Evolutionary conservation across 64 coral and sea anemone species (phyloP).

Genomic region (Hydrozoanthus tunicans): DNA sequence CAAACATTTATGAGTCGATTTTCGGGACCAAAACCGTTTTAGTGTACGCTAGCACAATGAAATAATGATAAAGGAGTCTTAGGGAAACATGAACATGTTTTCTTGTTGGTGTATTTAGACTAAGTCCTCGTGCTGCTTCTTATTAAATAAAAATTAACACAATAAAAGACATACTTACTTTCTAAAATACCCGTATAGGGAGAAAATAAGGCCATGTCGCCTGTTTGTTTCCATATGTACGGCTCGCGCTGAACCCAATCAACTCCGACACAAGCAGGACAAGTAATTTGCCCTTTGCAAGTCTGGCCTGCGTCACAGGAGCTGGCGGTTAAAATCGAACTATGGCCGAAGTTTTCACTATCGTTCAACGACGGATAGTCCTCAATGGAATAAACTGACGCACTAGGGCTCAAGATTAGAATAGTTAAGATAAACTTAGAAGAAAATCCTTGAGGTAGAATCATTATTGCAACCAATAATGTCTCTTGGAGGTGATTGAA

Average conservation of each 20-base stretch:
- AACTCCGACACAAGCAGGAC: conserved; percentile 15
- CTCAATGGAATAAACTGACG: background rate
- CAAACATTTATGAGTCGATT: no score
- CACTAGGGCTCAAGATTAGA: background rate
- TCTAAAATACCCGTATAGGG: conserved; percentile 25
- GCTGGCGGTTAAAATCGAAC: background rate
- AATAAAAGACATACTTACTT: conserved; percentile 52
- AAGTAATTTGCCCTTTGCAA: conserved; percentile 35
- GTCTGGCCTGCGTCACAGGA: conserved; percentile 30
- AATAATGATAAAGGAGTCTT: background rate
- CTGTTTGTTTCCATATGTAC: conserved; percentile 41
- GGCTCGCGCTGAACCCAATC: conserved; percentile 14
- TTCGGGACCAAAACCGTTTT: no score
- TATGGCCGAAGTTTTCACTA: background rate
- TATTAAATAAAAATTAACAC: conserved; percentile 52
- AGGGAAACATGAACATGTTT: background rate
- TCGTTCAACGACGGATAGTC: conserved; percentile 1
- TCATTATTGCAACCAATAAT: background rate
- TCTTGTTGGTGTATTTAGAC: conserved; percentile 6
- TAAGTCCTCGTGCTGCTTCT: background rate
- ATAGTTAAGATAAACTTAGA: background rate
- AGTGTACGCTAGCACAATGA: no score
- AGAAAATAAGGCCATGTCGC: background rate
- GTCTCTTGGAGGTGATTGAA: background rate
- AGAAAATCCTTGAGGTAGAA: background rate